Evolutionary conservation across 2,113 vertebrate genomes (phyloP).

Genomic region (Pachycephala philippinensis): DNA sequence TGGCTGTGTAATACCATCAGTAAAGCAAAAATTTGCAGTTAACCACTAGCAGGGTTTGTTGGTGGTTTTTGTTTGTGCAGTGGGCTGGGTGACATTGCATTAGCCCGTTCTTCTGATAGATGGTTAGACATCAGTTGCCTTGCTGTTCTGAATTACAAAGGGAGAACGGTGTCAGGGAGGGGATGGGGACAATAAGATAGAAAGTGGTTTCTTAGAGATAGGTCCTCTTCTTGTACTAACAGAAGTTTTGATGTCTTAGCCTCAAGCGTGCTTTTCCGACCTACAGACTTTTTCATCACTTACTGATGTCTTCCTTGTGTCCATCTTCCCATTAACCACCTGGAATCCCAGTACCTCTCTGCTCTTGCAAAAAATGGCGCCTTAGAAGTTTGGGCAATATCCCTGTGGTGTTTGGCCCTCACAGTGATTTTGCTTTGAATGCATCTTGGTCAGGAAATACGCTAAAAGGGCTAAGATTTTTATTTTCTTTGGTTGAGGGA

Average conservation of each 20-base stretch:
- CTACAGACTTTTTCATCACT: neutral
- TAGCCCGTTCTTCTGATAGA: conserved; percentile 7
- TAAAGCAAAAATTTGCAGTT: neutral
- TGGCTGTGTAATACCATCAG: neutral
- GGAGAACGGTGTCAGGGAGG: neutral
- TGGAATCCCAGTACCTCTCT: neutral
- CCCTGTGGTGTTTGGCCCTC: neutral
- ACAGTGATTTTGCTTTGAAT: neutral
- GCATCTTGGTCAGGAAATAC: neutral
- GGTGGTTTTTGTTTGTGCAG: conserved; percentile 18
- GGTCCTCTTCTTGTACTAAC: neutral
- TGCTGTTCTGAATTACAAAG: neutral
- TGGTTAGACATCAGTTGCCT: neutral
- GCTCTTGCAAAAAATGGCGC: neutral
- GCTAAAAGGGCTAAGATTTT: neutral
- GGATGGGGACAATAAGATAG: neutral
- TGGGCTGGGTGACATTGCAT: neutral
- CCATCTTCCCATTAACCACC: neutral
- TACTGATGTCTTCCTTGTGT: neutral
- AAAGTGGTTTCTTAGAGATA: conserved; percentile 29
- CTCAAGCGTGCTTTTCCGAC: neutral
- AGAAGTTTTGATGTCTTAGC: neutral
- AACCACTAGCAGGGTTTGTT: neutral
- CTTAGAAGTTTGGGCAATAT: neutral
- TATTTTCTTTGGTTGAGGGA: neutral